Base-by-base conservation (phyloP, 2,113 vertebrate species). In the Pyxicephalus adspersus region DNA sequence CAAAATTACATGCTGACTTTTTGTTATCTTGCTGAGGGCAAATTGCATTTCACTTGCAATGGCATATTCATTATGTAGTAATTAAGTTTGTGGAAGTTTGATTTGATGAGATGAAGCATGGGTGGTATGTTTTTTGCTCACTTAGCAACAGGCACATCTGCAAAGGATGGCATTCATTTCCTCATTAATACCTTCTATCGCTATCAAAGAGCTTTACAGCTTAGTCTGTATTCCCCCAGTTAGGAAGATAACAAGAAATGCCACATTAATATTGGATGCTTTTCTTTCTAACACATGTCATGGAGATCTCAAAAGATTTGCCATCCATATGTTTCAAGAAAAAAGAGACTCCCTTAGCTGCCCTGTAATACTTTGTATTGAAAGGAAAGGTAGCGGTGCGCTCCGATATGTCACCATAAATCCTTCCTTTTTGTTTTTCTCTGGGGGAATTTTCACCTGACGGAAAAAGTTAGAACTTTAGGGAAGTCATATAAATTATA, bases 181-280 rank as follows among this genome's bases (percentile, higher is more conserved):
- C 31, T 22, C 76, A 78, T 55, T 28, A 78, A 66, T 66, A 66
- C 63, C 61, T 17, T 31, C 51, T 55, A 18, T 78, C 51, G 38
- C 15, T 20, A 66, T 19, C n/a, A 38, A 34, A 34, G 25, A 18
- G 23, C 22, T 25, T 18, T 57, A 50, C 63, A 78, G 64, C 76
- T 57, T 52, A 31, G 71, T 58, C 26, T 7, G n/a, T 55, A 55
- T 22, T 55, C 38, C 16, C 61, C 34, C 76, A 34, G 34, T 18
- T 26, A 25, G 26, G 29, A 23, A 66, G 51, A 78, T 73, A 34
- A 77, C 54, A 81, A 23, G 22, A 80, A 51, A 63, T 0, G 18
- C n/a, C 58, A 73, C n/a, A 80, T 77, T 63, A 51, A 7, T 83
- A 83, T 6, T 61, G n/a, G 58, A 58, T 61, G 81, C 25, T n/a